Evolutionary conservation across 1,140 invertebrate species (phyloP), one percentile per base, ranked within the genome.

Genomic region (Dendroctonus ponderosae): DNA sequence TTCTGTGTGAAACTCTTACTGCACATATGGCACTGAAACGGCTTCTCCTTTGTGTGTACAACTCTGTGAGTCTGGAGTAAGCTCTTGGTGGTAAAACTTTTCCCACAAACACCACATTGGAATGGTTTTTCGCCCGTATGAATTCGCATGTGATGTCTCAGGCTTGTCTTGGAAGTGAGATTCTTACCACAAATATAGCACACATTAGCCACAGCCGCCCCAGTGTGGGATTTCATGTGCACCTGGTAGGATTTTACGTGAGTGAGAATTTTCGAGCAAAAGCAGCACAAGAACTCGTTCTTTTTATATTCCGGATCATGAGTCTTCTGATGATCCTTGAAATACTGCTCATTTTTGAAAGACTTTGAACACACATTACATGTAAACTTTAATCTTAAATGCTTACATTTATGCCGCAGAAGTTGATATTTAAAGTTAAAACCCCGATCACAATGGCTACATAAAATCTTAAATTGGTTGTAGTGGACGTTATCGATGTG

Each of bases 81-180:
- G 71, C 67, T 67, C 75, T 81, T 72, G 84, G 86, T 0, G 85
- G 85, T 66, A 58, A 74, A 79, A 63, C 46, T 54, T 68, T 75
- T 90, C 3, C 85, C 85, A 75, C 89, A 90, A 15, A 85, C 79
- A 5, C 81, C 76, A 77, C 89, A 91, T 53, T 85, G 81, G 75
- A 86, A 89, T 5, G 87, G 88, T 73, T 88, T 89, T 71, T 89
- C 87, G 0, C 88, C 87, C 0, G 87, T 88, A 69, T 90, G 87
- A 50, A 81, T 82, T 12, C 86, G 77, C 84, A 89, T 86, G 71
- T 90, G 89, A 38, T 58, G 44, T 38, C 69, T 66, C 11, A 74
- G 57, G 49, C 70, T 66, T 8, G 63, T 14, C n/a, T 66, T 69
- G 12, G 69, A 69, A 5, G 69, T 72, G 11, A 72, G 56, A 57